Conservation (phyloP, 2,797 vertebrate genomes). For the Poecile montanus region DNA sequence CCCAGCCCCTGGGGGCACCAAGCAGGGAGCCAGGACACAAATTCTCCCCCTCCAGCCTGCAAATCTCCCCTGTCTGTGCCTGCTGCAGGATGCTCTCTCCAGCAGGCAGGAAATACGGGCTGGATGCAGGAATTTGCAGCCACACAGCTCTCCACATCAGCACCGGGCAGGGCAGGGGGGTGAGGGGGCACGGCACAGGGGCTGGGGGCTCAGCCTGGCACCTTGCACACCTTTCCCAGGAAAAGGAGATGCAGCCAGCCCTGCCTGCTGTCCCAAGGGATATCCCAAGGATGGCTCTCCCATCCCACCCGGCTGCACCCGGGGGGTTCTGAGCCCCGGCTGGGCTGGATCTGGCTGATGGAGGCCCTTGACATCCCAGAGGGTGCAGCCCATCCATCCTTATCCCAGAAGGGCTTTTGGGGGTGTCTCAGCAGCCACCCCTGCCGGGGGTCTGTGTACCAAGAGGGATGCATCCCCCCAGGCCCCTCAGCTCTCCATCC, state of each 20-base stretch:
- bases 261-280: not conserved
- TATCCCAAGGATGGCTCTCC: not conserved
- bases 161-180: fast-evolving
- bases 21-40: not conserved
- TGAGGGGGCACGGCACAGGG: not conserved
- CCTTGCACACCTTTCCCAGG: not conserved
- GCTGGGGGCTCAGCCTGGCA: not conserved
- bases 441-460: fast-evolving
- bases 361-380: not conserved
- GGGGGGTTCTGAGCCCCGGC: fast-evolving
- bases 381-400: not conserved
- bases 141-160: fast-evolving
- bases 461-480: not conserved
- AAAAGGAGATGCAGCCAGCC: not conserved
- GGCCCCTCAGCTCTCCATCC: not conserved
- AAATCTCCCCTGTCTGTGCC: not conserved
- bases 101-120: not conserved
- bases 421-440: not conserved
- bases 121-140: not conserved
- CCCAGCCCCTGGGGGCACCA: not conserved
- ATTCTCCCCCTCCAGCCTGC: not conserved
- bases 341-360: fast-evolving
- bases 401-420: not conserved
- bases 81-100: not conserved
- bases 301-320: not conserved